Base-by-base conservation (phyloP, 2,888 invertebrate species). In the Metellina segmentata region DNA sequence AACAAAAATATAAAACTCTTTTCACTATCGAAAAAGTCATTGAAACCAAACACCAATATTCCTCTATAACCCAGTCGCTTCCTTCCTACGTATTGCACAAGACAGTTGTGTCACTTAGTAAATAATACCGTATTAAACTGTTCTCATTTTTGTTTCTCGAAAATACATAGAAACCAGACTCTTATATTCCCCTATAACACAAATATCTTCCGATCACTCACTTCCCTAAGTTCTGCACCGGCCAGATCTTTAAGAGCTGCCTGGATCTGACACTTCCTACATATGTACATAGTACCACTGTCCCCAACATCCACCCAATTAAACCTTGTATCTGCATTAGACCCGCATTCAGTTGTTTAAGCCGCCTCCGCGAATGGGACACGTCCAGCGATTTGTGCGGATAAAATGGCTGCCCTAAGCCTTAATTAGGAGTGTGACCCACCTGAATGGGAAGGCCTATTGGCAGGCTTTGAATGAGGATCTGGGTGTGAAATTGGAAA, bases 341-440 rank as follows among this genome's bases (percentile, higher is more conserved):
- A n/a, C 77, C 85, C 85, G 77, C 81, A 81, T 81, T 72, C 49
- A 69, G 72, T 72, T 74, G 53, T 81, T 81, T 74, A 88, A 81
- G 74, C 87, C 53, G 70, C 72, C 78, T 51, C 49, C 19, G 51
- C 53, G 78, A 88, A 88, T 74, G 88, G 88, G 74, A 81, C 81
- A 88, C 81, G 81, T 81, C 61, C 81, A 11, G 61, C 51, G 88
- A 52, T 74, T 81, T 88, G 81, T 81, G 72, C 79, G 74, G 81
- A 61, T 81, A 69, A 77, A 85, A 69, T 72, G 72, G 72, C 71
- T 51, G 81, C 81, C 87, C 61, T 88, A 88, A 81, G 88, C 88
- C 74, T 88, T 88, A 88, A 88, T 88, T 88, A 88, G 88, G 79
- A 74, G 72, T 74, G 88, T 74, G 74, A 81, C 81, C 81, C 74